These are phyloP conservation scores for Elephas maximus DNA, from an alignment of 2,113 vertebrate genomes.

Conservation along the genomic window DNA sequence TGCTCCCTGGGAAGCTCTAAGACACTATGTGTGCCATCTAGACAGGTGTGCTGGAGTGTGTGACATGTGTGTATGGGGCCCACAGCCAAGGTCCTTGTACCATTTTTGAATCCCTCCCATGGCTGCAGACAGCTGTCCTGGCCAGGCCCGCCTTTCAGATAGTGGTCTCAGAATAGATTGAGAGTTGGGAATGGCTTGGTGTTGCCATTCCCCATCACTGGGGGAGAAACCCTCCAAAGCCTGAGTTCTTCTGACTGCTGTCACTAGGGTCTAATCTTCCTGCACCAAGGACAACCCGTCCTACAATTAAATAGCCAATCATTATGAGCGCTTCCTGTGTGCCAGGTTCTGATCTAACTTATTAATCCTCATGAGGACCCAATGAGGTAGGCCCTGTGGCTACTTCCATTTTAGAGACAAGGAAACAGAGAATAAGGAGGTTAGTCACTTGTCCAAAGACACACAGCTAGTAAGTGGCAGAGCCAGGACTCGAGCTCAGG, in stretches of 20 bases:
- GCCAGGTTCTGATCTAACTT: too few relatives aligned
- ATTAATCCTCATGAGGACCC: background rate
- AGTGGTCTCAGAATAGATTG: background rate
- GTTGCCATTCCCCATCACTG: background rate
- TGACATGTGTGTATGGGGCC: rapidly evolving
- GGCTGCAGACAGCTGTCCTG: background rate
- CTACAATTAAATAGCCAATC: rapidly evolving
- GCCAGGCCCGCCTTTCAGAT: background rate
- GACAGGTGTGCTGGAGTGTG: background rate
- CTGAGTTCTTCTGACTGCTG: background rate
- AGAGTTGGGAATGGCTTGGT: background rate
- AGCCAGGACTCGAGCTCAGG: background rate
- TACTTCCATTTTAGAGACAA: background rate
- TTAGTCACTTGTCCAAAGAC: background rate
- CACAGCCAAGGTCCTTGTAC: background rate
- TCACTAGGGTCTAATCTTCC: background rate
- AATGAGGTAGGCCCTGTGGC: background rate
- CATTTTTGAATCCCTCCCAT: background rate
- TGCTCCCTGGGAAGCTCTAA: background rate
- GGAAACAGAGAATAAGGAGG: background rate
- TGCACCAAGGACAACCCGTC: rapidly evolving
- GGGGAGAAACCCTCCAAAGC: background rate
- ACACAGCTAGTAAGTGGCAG: background rate
- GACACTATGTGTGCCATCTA: background rate
- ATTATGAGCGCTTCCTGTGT: rapidly evolving